These are phyloP conservation scores for Gnathonemus echidnorhynchus DNA, from an alignment of 2,113 vertebrate genomes.

Conservation along the genomic window DNA sequence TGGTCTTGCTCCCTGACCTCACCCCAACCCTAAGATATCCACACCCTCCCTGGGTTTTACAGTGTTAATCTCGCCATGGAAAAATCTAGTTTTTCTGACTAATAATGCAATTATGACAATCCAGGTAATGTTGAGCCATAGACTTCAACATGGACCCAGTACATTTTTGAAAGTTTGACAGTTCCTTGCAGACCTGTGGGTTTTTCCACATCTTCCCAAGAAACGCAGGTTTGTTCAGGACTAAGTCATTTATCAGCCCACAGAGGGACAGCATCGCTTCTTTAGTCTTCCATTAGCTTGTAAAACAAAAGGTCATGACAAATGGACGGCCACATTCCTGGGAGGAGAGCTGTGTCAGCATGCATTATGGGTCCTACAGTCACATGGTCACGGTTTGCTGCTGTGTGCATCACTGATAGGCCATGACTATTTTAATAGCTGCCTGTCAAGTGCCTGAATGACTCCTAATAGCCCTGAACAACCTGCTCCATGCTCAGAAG, in stretches of 20 bases:
- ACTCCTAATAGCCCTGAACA: slow-evolving; percentile 22
- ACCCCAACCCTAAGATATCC: background rate
- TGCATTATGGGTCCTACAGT: background rate
- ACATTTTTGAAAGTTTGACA: background rate
- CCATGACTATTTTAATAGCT: slow-evolving; percentile 10
- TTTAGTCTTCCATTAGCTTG: background rate
- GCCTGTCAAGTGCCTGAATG: slow-evolving; percentile 26
- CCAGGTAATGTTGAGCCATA: background rate
- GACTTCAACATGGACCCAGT: background rate
- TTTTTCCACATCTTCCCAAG: background rate
- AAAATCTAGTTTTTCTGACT: background rate
- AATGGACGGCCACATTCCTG: background rate
- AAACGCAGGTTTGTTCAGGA: background rate
- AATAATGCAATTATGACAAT: background rate
- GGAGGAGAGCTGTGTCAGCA: background rate
- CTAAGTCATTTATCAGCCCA: background rate
- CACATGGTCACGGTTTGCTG: background rate
- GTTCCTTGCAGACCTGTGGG: background rate
- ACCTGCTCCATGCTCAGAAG: slow-evolving; percentile 19
- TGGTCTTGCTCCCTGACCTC: background rate
- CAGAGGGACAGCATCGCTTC: background rate
- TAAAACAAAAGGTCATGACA: background rate
- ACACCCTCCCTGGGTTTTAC: background rate
- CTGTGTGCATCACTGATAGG: background rate
- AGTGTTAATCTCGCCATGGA: background rate